Conservation (phyloP, 2,888 invertebrate genomes). For the Rhopalosiphum nymphaeae region DNA sequence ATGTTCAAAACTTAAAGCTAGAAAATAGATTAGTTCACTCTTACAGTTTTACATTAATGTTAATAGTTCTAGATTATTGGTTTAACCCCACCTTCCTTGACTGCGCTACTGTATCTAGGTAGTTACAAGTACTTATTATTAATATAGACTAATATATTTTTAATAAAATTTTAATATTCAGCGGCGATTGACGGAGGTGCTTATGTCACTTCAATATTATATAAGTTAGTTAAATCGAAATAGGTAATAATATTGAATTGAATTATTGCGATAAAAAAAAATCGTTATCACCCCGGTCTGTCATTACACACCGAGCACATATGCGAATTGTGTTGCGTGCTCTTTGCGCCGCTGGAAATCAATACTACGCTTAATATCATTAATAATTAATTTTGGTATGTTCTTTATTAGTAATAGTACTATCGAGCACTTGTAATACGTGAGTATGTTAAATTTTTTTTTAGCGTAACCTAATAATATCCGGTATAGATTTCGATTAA, state of each 20-base stretch:
- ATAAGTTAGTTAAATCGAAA: not conserved
- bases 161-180: too few species aligned
- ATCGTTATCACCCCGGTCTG: not conserved
- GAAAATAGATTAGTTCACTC: too few species aligned
- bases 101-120: too few species aligned
- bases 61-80: too few species aligned
- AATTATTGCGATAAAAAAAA: not conserved
- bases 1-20: too few species aligned
- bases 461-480: not conserved
- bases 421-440: not conserved
- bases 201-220: not conserved
- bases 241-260: not conserved
- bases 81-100: too few species aligned
- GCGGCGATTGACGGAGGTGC: too few species aligned
- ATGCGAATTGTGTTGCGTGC: conserved; percentile 20
- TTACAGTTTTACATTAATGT: too few species aligned
- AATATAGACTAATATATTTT: too few species aligned
- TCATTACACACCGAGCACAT: not conserved
- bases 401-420: not conserved
- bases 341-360: conserved; percentile 3
- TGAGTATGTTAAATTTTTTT: not conserved
- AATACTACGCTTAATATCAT: not conserved
- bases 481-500: conserved; percentile 53
- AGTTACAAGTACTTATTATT: too few species aligned
- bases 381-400: not conserved